A percentile compares a stretch with the other conserved stretches of the same genome.
Evolutionary conservation across 2,888 invertebrate genomes (phyloP).

Genomic region (Amphipoea oculea): DNA sequence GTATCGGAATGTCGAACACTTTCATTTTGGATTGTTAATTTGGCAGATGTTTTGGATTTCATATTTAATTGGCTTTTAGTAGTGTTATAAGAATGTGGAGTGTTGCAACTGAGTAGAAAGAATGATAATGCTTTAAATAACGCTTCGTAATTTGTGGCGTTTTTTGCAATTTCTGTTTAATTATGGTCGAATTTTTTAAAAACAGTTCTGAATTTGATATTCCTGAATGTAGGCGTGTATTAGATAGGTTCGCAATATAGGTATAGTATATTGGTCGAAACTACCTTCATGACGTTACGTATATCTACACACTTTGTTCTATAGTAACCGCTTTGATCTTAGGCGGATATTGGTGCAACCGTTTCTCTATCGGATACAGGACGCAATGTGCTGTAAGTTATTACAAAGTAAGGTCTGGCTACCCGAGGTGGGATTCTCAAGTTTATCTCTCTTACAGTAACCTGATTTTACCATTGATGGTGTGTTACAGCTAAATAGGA

Average conservation of each 20-base stretch:
- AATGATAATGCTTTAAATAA: conserved; percentile 23
- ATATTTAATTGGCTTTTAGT: conserved; percentile 33
- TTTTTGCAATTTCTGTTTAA: background rate
- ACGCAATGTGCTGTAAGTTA: conserved; percentile 15
- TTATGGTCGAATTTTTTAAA: background rate
- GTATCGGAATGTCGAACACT: conserved; percentile 45
- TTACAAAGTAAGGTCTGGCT: background rate
- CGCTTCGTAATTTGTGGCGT: background rate
- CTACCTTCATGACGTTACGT: background rate
- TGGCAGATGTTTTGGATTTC: conserved; percentile 39
- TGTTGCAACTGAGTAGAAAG: conserved; percentile 3
- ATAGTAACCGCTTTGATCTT: background rate
- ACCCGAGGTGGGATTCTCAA: background rate
- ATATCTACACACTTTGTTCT: background rate
- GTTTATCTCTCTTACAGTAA: background rate
- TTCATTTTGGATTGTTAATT: conserved; percentile 23
- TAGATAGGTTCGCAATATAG: background rate
- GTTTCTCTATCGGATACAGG: conserved; percentile 8
- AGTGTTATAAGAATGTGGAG: conserved; percentile 35
- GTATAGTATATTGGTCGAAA: background rate
- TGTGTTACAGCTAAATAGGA: background rate
- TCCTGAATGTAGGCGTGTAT: background rate
- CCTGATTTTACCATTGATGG: background rate
- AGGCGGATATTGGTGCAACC: conserved; percentile 14
- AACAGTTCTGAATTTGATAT: background rate